A percentile compares a stretch with the other conserved stretches of the same genome.
These are phyloP conservation scores for Damaliscus lunatus DNA, from an alignment of 2,113 vertebrate species.

Conservation along the genomic window DNA sequence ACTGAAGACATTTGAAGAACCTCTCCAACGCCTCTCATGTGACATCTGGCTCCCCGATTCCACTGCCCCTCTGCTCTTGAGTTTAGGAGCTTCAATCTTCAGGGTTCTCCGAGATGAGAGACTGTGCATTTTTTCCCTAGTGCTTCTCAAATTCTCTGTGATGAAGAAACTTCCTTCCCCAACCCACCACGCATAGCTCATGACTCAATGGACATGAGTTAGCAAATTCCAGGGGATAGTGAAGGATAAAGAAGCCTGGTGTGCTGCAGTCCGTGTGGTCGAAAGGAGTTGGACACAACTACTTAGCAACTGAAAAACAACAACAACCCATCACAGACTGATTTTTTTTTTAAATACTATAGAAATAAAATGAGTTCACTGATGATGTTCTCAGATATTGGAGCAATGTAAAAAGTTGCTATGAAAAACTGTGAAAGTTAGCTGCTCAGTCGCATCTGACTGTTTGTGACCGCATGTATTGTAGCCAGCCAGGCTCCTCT, in stretches of 20 bases:
- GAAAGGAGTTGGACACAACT: rapidly evolving
- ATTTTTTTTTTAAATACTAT: not conserved
- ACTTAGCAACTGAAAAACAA: not conserved
- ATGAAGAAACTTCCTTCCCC: not conserved
- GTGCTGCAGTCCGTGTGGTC: not conserved
- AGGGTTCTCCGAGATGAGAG: not conserved
- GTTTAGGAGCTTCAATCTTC: not conserved
- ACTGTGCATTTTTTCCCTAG: not conserved
- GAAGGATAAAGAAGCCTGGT: not conserved
- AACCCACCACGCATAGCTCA: not conserved
- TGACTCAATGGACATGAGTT: not conserved
- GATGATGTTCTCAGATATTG: not conserved
- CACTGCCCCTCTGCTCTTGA: not conserved
- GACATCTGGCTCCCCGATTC: not conserved
- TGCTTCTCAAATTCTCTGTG: not conserved
- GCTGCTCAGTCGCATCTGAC: not conserved
- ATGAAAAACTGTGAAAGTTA: not conserved
- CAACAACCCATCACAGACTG: not conserved
- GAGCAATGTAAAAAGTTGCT: not conserved
- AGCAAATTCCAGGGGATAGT: not conserved
- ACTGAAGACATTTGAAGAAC: not conserved
- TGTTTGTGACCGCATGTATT: not conserved
- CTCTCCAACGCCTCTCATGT: not conserved
- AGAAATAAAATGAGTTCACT: not conserved
- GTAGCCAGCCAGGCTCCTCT: not conserved